Evolutionary conservation across 2,797 vertebrate genomes (phyloP).

Genomic region (Prunella strophiata): DNA sequence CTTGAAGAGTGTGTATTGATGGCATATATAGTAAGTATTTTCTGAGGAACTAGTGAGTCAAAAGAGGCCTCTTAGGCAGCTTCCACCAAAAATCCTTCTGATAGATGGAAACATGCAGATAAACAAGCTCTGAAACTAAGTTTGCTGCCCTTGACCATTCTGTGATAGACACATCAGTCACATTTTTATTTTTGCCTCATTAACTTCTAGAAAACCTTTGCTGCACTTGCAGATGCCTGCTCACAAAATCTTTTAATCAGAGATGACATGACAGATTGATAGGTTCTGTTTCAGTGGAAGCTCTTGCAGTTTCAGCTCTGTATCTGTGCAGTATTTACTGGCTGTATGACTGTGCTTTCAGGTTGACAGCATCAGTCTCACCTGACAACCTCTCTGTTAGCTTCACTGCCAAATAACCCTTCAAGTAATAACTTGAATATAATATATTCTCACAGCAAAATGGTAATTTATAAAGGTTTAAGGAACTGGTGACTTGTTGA

Average conservation of each 20-base stretch:
- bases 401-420: conserved; percentile 1
- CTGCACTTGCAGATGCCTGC: neutral
- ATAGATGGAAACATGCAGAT: neutral
- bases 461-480: neutral
- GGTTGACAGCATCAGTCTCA: conserved; percentile 2
- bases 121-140: neutral
- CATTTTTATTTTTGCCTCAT: neutral
- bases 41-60: neutral
- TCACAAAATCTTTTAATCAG: neutral
- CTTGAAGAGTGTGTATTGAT: neutral
- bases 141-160: neutral
- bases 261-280: conserved; percentile 7
- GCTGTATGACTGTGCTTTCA: neutral
- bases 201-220: neutral
- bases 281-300: neutral
- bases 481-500: neutral
- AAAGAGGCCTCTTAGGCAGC: neutral
- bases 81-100: neutral
- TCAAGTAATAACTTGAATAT: conserved; percentile 1
- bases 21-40: neutral
- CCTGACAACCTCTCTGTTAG: neutral
- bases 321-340: neutral
- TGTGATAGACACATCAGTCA: neutral
- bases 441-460: neutral
- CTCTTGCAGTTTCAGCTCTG: neutral